phyloP scores from a whole-genome alignment of 2,888 invertebrate genomes.

The Apamea anceps region DNA sequence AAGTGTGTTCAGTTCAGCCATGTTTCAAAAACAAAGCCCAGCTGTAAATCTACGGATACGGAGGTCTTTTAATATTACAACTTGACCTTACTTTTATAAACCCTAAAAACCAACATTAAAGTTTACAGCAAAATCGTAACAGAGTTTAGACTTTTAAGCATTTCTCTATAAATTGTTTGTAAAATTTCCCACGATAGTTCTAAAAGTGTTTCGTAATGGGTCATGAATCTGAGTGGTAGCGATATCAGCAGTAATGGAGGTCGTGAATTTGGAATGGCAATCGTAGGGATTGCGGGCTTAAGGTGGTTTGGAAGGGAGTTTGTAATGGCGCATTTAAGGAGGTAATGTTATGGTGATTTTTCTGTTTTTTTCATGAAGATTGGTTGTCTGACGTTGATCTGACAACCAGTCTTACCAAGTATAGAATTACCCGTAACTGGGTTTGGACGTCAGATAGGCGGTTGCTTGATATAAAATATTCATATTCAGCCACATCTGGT shows the following conservation, averaged over 20 bases:
- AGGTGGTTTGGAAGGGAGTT: neutral
- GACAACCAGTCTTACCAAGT: neutral
- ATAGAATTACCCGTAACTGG: neutral
- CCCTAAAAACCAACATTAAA: constrained; percentile 24
- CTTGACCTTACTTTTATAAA: constrained; percentile 18
- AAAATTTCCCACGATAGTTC: constrained; percentile 54
- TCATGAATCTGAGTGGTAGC: constrained; percentile 48
- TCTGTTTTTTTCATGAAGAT: neutral
- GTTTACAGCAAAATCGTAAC: constrained; percentile 38
- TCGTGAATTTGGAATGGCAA: constrained; percentile 51
- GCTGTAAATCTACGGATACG: neutral
- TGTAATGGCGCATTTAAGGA: neutral
- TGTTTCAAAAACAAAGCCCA: neutral
- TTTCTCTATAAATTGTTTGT: constrained; percentile 47
- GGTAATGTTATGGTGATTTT: neutral
- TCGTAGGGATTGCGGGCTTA: constrained; percentile 25
- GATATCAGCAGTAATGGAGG: constrained; percentile 47
- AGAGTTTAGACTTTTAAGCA: constrained; percentile 31
- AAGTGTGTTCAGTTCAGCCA: neutral
- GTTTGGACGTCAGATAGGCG: neutral
- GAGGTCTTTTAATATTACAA: neutral
- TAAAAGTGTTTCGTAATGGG: constrained; percentile 55
- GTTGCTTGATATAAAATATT: neutral
- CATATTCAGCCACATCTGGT: neutral
- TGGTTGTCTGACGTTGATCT: neutral